phyloP scores from a whole-genome alignment of 2,888 invertebrate species.

The Caenorhabditis doughertyi region DNA sequence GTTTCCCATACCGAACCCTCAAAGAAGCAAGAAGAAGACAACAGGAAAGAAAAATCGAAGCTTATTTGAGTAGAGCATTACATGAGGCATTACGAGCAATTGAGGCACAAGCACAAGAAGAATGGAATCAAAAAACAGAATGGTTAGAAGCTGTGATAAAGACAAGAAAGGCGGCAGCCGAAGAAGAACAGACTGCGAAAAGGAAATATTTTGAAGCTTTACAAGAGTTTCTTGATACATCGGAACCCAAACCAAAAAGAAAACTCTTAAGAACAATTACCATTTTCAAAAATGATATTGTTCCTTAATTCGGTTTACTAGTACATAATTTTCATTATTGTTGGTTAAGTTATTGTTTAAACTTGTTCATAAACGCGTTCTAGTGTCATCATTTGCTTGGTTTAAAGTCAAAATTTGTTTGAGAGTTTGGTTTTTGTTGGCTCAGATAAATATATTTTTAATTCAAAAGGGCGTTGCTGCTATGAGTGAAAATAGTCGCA shows the following conservation, averaged over 20 bases:
- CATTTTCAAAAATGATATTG: constrained; percentile 29
- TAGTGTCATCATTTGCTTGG: too few relatives aligned
- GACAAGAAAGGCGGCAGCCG: constrained; percentile 2
- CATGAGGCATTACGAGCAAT: neutral
- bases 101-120: neutral
- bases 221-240: constrained; percentile 39
- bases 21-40: constrained; percentile 4
- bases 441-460: too few relatives aligned
- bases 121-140: constrained; percentile 21
- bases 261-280: constrained; percentile 26
- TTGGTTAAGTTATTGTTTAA: neutral
- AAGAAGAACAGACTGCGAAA: constrained; percentile 33
- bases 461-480: too few relatives aligned
- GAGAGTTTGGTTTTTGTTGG: too few relatives aligned
- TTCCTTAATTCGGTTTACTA: neutral
- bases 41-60: neutral
- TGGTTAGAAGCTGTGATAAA: constrained; percentile 2
- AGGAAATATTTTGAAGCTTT: constrained; percentile 39
- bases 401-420: too few relatives aligned
- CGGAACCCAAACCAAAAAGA: constrained; percentile 30
- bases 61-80: neutral
- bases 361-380: neutral
- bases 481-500: too few relatives aligned
- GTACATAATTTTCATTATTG: neutral
- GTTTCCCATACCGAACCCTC: constrained; percentile 22